phyloP scores from a whole-genome alignment of 2,113 vertebrate genomes.

The Pelecanus crispus region DNA sequence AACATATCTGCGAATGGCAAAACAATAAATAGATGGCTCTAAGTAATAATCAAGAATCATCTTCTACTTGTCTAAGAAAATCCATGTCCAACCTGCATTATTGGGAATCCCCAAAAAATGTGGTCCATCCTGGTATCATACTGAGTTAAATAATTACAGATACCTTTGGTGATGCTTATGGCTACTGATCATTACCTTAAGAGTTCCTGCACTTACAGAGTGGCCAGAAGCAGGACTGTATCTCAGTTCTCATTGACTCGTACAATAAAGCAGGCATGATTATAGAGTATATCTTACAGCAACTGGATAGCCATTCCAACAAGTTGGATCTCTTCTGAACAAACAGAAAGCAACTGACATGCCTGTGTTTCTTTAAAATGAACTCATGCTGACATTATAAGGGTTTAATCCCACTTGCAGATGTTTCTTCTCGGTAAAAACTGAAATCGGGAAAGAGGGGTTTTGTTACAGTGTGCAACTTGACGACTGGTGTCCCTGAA shows the following conservation, averaged over 20 bases:
- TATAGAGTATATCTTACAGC: background rate
- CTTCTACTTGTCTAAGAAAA: background rate
- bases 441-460: background rate
- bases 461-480: background rate
- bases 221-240: background rate
- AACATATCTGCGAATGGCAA: background rate
- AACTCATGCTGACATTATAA: background rate
- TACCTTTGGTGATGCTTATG: background rate
- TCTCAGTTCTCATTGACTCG: background rate
- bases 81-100: background rate
- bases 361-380: background rate
- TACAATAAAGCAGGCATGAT: background rate
- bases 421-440: background rate
- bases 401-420: background rate
- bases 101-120: background rate
- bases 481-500: rapidly evolving
- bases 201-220: background rate
- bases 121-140: background rate
- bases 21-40: background rate
- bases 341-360: background rate
- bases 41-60: background rate
- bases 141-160: background rate
- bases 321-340: background rate
- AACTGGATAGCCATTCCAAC: background rate
- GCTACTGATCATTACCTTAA: background rate